A percentile compares a stretch with the other conserved stretches of the same genome.
phyloP scores from a whole-genome alignment of 2,888 invertebrate genomes.

The Branchellion lobata region DNA sequence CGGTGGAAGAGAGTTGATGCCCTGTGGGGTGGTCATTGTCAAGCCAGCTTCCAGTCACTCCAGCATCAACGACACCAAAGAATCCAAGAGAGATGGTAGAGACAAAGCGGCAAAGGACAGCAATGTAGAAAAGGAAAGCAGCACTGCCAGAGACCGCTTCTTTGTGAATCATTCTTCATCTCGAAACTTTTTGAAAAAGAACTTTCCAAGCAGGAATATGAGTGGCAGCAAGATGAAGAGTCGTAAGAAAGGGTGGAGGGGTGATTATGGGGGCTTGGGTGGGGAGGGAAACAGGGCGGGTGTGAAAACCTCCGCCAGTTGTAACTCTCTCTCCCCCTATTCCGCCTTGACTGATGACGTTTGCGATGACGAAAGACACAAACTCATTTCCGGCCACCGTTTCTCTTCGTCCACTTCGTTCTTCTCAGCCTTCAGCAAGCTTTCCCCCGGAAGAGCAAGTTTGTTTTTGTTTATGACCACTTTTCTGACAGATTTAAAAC shows the following conservation, averaged over 20 bases:
- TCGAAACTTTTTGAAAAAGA: not conserved
- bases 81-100: too few species aligned
- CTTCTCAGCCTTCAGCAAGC: not conserved
- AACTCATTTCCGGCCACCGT: not conserved
- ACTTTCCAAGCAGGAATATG: constrained; percentile 11
- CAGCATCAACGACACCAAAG: not conserved
- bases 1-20: not conserved
- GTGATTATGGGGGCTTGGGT: not conserved
- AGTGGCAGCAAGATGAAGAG: constrained; percentile 25
- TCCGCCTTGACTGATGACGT: not conserved
- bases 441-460: not conserved
- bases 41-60: not conserved
- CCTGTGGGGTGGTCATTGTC: constrained; percentile 3
- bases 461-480: not conserved
- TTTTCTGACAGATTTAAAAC: not conserved
- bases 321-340: constrained; percentile 17
- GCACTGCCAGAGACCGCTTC: not conserved
- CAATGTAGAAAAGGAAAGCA: not conserved
- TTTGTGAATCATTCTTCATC: constrained; percentile 2
- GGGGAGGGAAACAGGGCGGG: not conserved
- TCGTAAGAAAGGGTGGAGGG: not conserved
- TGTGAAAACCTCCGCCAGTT: constrained; percentile 28
- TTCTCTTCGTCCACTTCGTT: not conserved
- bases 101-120: not conserved
- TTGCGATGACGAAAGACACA: not conserved